Base-by-base conservation (phyloP, 2,113 vertebrate genomes). In the Ciconia boyciana region DNA sequence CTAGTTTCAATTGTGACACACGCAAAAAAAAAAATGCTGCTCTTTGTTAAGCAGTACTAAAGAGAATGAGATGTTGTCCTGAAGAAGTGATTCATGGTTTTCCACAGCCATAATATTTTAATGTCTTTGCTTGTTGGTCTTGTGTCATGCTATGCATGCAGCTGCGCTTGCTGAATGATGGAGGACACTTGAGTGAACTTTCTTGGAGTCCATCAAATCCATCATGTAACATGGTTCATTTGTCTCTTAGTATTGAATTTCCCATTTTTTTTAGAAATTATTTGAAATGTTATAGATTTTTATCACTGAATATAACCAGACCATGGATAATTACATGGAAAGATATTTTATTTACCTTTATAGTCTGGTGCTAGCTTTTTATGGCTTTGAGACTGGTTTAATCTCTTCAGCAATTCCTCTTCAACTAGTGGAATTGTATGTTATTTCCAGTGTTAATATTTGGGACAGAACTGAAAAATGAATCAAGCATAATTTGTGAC, bases 71-170 rank as follows among this genome's bases (percentile, higher is more conserved):
- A 41, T 43, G 5, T 61, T 83, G 32, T 72, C 52, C 41, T 52
- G 52, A 68, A 68, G 29, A 89, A 89, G 6, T 57, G 25, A 68
- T 48, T 80, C 3, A 25, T 72, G 43, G 7, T 64, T 84, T 95
- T 93, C 31, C 51, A 28, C 58, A 90, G 55, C 32, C 8, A 4
- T 44, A 41, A 54, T 43, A 55, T 57, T 80, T 90, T 64, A 46
- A 54, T 89, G 28, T 75, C 72, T 84, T 89, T 91, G 25, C n/a
- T 72, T 76, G 34, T 81, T 60, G n/a, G 29, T 58, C 32, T 90
- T 0, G 0, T 44, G 60, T 70, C n/a, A 32, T 39, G 55, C 24
- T 39, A 5, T 34, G 8, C 11, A 6, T 24, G 9, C 68, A 93
- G 41, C 66, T 82, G 46, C 18, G 12, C 32, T 77, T 81, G 29